phyloP scores from a whole-genome alignment of 1,140 invertebrate species.

The Callitettix versicolor region DNA sequence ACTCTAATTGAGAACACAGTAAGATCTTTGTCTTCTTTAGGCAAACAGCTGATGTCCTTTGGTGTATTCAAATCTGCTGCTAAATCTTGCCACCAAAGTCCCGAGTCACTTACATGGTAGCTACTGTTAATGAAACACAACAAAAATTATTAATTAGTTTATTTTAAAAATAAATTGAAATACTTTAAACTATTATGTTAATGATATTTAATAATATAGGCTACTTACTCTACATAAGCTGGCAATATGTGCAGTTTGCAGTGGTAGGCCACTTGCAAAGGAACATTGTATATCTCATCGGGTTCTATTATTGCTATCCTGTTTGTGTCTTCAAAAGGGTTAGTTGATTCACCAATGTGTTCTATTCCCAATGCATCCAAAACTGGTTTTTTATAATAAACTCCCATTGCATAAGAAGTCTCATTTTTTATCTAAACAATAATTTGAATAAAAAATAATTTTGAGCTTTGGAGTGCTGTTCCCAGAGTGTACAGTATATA shows the following conservation, averaged over 20 bases:
- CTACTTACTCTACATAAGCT: conserved; percentile 55
- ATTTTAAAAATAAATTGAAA: no score
- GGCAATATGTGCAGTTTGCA: conserved; percentile 64
- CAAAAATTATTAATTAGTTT: neutral
- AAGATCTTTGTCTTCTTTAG: conserved; percentile 42
- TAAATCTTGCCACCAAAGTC: conserved; percentile 73
- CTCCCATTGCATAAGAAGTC: conserved; percentile 58
- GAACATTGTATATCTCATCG: conserved; percentile 60
- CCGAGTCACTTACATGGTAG: conserved; percentile 47
- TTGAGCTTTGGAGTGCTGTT: no score
- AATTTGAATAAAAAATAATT: neutral
- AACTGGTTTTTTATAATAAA: conserved; percentile 60
- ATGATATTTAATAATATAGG: neutral
- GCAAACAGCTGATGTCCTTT: conserved; percentile 48
- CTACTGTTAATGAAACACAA: conserved; percentile 19
- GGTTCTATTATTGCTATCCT: conserved; percentile 60
- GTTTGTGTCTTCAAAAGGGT: conserved; percentile 66
- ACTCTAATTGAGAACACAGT: conserved; percentile 54
- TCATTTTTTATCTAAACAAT: conserved; percentile 59
- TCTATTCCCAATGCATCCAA: conserved; percentile 49
- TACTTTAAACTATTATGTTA: no score
- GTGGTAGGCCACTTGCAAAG: conserved; percentile 68
- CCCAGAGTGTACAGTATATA: no score
- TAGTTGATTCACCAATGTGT: conserved; percentile 51
- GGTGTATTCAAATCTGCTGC: conserved; percentile 46